Conservation (phyloP, 2,113 vertebrate genomes). For the Phoxinus phoxinus region DNA sequence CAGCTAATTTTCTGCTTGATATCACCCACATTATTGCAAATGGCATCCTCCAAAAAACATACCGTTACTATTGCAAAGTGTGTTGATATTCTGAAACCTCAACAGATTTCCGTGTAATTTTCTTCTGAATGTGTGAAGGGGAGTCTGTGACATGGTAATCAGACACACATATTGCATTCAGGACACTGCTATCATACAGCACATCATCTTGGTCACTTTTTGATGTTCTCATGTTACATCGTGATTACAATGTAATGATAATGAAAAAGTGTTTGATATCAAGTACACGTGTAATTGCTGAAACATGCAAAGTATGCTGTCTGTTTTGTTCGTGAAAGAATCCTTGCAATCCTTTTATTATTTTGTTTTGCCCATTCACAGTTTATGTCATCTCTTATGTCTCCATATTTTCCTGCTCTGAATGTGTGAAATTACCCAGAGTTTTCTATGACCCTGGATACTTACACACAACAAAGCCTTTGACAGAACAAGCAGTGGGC, state of each 20-base stretch:
- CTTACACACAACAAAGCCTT: conserved; percentile 43
- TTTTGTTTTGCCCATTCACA: background rate
- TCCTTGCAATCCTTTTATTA: conserved; percentile 1
- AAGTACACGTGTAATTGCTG: background rate
- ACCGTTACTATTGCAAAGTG: conserved; percentile 22
- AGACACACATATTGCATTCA: background rate
- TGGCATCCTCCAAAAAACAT: conserved; percentile 35
- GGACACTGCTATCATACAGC: background rate
- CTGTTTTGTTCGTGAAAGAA: background rate
- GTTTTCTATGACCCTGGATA: background rate
- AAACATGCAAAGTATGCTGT: background rate
- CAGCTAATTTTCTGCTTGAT: conserved; percentile 55
- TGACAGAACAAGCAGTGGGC: conserved; percentile 32
- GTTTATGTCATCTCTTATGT: background rate
- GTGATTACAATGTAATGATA: background rate
- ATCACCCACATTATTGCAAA: conserved; percentile 44
- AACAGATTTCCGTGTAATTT: background rate
- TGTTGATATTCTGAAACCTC: conserved; percentile 5
- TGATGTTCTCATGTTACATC: background rate
- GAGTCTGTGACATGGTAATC: background rate
- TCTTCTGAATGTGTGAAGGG: background rate
- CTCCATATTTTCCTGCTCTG: background rate
- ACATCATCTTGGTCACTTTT: background rate
- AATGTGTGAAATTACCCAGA: conserved; percentile 21
- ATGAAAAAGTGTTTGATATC: background rate